Evolutionary conservation across 2,797 vertebrate genomes (phyloP).

Genomic region (Helarctos malayanus): DNA sequence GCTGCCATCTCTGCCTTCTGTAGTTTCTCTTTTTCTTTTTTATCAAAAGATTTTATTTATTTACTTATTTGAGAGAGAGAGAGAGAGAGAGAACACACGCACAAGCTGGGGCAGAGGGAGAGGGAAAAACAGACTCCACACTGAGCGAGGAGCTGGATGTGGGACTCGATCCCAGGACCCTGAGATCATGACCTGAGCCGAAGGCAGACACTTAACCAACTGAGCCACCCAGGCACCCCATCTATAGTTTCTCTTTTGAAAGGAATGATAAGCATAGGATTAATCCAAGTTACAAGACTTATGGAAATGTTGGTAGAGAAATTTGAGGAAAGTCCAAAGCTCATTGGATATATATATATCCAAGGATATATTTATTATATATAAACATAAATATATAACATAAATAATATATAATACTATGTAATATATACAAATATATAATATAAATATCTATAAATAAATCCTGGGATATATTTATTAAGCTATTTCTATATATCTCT

Average conservation of each 20-base stretch:
- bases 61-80: too few relatives aligned
- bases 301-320: background rate
- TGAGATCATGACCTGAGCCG: too few relatives aligned
- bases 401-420: background rate
- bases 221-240: too few relatives aligned
- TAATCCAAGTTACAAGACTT: background rate
- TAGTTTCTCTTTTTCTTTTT: background rate
- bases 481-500: background rate
- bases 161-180: too few relatives aligned
- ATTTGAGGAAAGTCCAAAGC: background rate
- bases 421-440: background rate
- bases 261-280: background rate
- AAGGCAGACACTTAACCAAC: too few relatives aligned
- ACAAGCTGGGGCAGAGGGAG: too few relatives aligned
- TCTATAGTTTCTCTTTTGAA: background rate
- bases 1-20: background rate
- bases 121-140: too few relatives aligned
- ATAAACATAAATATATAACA: background rate
- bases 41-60: too few relatives aligned
- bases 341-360: background rate
- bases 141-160: too few relatives aligned
- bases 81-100: too few relatives aligned
- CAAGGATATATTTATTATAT: background rate
- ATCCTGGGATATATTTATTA: background rate
- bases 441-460: background rate